Base-by-base conservation (phyloP, 2,797 vertebrate genomes). In the Clarias platycephalus region DNA sequence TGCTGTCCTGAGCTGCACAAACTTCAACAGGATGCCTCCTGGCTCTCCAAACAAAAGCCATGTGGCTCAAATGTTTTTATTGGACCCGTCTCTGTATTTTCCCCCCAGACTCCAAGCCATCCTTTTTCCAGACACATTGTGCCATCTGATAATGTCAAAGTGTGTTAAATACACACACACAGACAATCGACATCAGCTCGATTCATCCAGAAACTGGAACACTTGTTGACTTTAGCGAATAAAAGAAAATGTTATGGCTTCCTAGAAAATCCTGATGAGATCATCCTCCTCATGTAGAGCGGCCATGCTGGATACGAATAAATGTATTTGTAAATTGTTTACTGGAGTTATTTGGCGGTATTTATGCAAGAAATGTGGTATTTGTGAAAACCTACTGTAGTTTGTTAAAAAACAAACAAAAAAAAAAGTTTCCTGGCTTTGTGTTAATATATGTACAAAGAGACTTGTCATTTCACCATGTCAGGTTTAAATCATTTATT, bases 41-140 rank as follows among this genome's bases (percentile, higher is more conserved):
- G 82, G 67, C 40, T 85, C 58, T 85, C 81, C 67, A 84, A 88
- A 87, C 57, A 82, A 86, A 86, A 62, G 26, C 63, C 77, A 68
- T 63, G 34, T 81, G 70, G 66, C 83, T 83, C 85, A 76, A 71
- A 31, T 84, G 80, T 81, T 87, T 86, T 81, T 86, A 86, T 83
- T 86, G 79, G 86, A 82, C 31, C 15, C 18, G 9, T 70, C 55
- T 87, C 44, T 70, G 40, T 64, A 80, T 82, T 81, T 83, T 77
- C 84, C 57, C 60, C 53, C 55, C 24, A 67, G 53, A 60, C 72
- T 82, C 7, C 31, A 74, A 82, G 53, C n/a, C 80, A 70, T 64
- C 10, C 57, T 44, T 84, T 24, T 63, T 66, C 72, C 83, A 77
- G 72, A 71, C 57, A 68, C 77, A 67, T 66, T 26, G 64, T 74